These are phyloP conservation scores for Callipepla californica DNA, from an alignment of 2,113 vertebrate genomes.

Conservation along the genomic window DNA sequence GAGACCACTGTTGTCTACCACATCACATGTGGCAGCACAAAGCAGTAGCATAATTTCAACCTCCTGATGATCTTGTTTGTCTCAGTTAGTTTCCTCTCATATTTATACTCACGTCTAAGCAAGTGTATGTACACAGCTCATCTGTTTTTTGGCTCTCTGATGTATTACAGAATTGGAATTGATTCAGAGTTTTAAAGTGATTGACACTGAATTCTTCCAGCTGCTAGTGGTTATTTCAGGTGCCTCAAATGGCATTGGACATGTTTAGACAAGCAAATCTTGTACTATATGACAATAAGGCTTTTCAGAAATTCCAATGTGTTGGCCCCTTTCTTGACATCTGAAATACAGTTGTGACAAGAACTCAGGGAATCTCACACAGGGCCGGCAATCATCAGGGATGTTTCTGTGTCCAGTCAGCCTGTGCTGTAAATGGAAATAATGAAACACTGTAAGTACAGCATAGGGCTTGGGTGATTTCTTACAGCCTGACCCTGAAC, in stretches of 20 bases:
- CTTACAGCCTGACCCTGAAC: neutral
- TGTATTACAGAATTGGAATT: slow-evolving; percentile 6
- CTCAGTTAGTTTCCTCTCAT: slow-evolving; percentile 3
- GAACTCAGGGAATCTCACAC: neutral
- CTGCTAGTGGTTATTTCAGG: neutral
- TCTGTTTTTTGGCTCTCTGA: neutral
- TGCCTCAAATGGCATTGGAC: neutral
- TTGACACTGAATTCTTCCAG: neutral
- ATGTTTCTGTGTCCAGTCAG: neutral
- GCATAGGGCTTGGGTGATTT: neutral
- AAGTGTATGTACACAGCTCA: neutral
- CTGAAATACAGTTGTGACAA: neutral
- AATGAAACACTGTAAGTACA: neutral
- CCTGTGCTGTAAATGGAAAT: neutral
- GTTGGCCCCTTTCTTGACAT: neutral
- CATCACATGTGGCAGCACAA: neutral
- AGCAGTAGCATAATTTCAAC: slow-evolving; percentile 2
- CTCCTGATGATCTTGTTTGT: neutral
- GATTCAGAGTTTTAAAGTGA: neutral
- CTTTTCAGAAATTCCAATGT: slow-evolving; percentile 3
- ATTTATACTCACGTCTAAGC: slow-evolving; percentile 14
- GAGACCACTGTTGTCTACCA: neutral
- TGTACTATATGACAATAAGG: neutral
- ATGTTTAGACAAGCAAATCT: neutral
- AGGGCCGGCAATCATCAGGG: neutral